phyloP scores from a whole-genome alignment of 2,113 vertebrate species.

The Istiophorus platypterus region DNA sequence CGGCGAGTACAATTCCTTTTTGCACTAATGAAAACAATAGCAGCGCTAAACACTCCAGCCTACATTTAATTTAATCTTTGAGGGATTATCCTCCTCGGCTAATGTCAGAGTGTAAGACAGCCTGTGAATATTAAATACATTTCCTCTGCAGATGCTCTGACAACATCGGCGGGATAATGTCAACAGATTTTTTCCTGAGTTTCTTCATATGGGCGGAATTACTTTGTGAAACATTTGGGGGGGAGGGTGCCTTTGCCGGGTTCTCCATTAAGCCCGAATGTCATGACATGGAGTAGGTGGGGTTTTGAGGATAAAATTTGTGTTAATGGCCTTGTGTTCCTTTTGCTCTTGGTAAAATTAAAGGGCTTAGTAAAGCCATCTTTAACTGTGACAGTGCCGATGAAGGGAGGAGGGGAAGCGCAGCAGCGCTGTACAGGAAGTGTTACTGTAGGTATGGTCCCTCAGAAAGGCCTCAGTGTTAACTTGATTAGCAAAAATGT shows the following conservation, averaged over 20 bases:
- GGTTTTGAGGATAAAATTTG: slow-evolving; percentile 48
- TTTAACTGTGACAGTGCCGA: slow-evolving; percentile 49
- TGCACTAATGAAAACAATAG: slow-evolving; percentile 84
- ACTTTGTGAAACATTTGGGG: slow-evolving; percentile 69
- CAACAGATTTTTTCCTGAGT: slow-evolving; percentile 81
- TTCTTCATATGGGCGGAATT: slow-evolving; percentile 84
- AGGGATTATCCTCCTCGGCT: slow-evolving; percentile 81
- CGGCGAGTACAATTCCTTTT: slow-evolving; percentile 75
- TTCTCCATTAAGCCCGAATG: slow-evolving; percentile 74
- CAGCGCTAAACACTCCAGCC: slow-evolving; percentile 80
- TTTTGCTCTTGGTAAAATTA: slow-evolving; percentile 67
- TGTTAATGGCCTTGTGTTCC: slow-evolving; percentile 78
- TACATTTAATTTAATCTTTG: slow-evolving; percentile 85
- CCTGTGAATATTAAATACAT: slow-evolving; percentile 83
- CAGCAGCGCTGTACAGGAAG: slow-evolving; percentile 17
- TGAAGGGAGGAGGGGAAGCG: slow-evolving; percentile 22
- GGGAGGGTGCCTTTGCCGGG: slow-evolving; percentile 50
- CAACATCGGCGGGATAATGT: slow-evolving; percentile 75
- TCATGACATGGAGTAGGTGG: slow-evolving; percentile 59
- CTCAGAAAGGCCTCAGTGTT: not conserved
- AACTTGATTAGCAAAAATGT: slow-evolving; percentile 5
- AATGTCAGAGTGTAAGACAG: slow-evolving; percentile 76
- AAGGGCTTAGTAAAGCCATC: slow-evolving; percentile 71
- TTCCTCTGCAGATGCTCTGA: slow-evolving; percentile 80
- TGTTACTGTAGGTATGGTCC: not conserved